Evolutionary conservation across 2,797 vertebrate genomes (phyloP), one percentile per base, ranked within the genome.

Genomic region (Melanogrammus aeglefinus): DNA sequence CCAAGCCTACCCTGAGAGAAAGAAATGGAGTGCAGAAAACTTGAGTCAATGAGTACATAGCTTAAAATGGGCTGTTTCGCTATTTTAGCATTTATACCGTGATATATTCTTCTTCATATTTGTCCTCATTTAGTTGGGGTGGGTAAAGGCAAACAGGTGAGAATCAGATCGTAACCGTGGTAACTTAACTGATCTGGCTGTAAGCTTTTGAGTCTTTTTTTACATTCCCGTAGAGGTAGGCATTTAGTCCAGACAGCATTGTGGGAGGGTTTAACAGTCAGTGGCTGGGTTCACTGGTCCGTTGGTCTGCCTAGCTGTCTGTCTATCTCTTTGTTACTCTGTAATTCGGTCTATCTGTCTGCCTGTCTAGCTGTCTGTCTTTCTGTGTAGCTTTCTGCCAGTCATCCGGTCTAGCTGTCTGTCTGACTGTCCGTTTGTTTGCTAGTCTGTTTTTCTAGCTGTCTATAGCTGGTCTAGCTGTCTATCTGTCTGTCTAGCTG

Each of bases 1-100:
- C 57, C 57, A 63, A n/a, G 57, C 69, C 69, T 31, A 71, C 69
- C 69, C 69, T 71, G 69, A 71, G 69, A 71, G 69, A 33, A 31
- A 71, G 29, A 71, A 24, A 70, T 33, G 9, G 29, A 33, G 6
- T 39, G 8, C 72, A 75, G 75, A 63, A 6, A 51, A 51, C 16
- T 14, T 47, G 18, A 57, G 18, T n/a, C 7, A 24, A 24, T 18
- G 57, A 66, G n/a, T 24, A 66, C 51, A 66, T 27, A 8, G 57
- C 57, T 24, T 63, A 63, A 24, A 63, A 8, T 63, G n/a, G 47
- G 47, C 16, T 57, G 57, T 24, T 27, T 27, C 57, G 21, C 63
- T 27, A 27, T 69, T 27, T 24, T 69, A 27, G 7, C 24, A 9
- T 69, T 27, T 29, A 69, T 69, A 27, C 24, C n/a, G 29, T 69